These are phyloP conservation scores for Ctenosaura bakeri DNA, from an alignment of 2,797 vertebrate genomes.

Conservation along the genomic window DNA sequence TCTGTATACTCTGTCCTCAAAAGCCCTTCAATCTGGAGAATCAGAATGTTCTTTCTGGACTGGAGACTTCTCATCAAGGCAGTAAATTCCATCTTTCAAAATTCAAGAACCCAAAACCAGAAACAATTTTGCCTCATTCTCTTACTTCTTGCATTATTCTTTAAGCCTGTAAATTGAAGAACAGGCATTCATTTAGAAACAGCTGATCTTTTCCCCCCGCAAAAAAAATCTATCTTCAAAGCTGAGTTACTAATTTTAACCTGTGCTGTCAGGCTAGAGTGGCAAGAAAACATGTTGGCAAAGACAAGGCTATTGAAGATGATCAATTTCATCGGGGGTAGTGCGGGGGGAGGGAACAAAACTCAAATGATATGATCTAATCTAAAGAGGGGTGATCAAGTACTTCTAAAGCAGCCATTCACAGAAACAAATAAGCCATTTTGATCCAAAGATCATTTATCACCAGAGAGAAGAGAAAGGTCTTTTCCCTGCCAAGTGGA, in stretches of 20 bases:
- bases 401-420: conserved; percentile 12
- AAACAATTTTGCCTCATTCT: neutral
- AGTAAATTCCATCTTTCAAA: neutral
- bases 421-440: conserved; percentile 32
- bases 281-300: neutral
- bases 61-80: no score
- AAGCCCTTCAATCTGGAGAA: neutral
- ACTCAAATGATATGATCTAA: conserved; percentile 38
- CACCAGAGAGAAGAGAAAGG: conserved; percentile 43
- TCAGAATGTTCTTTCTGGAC: neutral
- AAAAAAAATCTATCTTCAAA: neutral
- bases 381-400: conserved; percentile 20
- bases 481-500: conserved; percentile 36
- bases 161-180: neutral
- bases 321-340: neutral
- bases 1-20: no score
- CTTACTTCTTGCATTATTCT: neutral
- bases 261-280: neutral
- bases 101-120: neutral
- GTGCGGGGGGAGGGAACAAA: neutral
- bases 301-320: neutral
- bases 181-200: neutral
- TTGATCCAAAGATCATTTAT: conserved; percentile 48
- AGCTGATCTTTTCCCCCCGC: neutral
- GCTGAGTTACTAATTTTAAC: neutral